Evolutionary conservation across 2,797 vertebrate genomes (phyloP).

Genomic region (Gephyroberyx darwinii): DNA sequence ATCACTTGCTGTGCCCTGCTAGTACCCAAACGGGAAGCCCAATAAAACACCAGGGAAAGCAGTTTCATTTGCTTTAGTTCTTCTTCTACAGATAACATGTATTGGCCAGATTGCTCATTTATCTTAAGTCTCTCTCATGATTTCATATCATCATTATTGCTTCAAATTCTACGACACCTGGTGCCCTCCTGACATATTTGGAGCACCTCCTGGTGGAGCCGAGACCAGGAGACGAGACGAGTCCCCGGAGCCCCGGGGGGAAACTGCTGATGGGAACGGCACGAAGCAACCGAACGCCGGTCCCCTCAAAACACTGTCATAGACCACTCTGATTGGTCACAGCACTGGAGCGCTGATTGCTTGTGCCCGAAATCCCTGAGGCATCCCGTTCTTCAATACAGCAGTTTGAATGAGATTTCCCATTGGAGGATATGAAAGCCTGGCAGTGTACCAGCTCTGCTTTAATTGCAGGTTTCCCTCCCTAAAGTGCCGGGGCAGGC

Average conservation of each 20-base stretch:
- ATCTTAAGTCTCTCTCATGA: no score
- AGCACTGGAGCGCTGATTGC: conserved; percentile 18
- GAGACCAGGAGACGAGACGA: not conserved
- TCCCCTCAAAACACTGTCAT: conserved; percentile 1
- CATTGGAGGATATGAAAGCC: conserved; percentile 24
- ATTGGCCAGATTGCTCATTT: no score
- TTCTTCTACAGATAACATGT: no score
- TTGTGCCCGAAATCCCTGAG: conserved; percentile 25
- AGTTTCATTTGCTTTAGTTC: no score
- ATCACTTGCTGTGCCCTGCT: no score
- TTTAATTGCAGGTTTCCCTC: conserved; percentile 65
- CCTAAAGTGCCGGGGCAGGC: conserved; percentile 34
- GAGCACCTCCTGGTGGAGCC: not conserved
- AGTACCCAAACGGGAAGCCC: no score
- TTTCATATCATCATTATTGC: no score
- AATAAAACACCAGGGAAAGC: no score
- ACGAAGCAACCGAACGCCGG: not conserved
- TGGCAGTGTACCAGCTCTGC: conserved; percentile 44
- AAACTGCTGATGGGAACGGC: conserved; percentile 12
- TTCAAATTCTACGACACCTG: no score
- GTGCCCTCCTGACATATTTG: conserved; percentile 2
- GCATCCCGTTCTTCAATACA: conserved; percentile 27
- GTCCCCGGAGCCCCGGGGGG: not conserved
- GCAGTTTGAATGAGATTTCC: conserved; percentile 40
- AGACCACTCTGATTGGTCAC: conserved; percentile 12